These are phyloP conservation scores for Deilephila porcellus DNA, from an alignment of 2,888 invertebrate species.

Conservation along the genomic window DNA sequence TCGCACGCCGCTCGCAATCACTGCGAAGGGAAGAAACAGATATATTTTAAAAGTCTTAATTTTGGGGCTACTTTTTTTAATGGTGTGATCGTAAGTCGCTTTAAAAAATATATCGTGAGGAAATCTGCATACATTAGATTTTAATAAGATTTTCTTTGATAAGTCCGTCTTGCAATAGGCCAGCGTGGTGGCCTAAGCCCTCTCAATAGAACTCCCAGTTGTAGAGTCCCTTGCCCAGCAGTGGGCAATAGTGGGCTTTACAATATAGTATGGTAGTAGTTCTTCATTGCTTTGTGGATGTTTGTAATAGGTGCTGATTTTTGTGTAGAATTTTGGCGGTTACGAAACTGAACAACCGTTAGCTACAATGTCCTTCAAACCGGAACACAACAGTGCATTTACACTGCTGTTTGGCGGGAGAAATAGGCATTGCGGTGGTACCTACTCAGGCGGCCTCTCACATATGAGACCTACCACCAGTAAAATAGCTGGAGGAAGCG, in stretches of 20 bases:
- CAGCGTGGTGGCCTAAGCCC: background rate
- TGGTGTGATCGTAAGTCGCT: background rate
- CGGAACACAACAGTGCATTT: too few relatives aligned
- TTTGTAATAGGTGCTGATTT: too few relatives aligned
- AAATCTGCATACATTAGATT: background rate
- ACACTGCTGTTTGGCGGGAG: too few relatives aligned
- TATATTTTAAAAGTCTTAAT: background rate
- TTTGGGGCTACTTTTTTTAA: background rate
- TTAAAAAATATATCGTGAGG: background rate
- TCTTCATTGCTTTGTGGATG: too few relatives aligned
- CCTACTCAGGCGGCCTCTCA: too few relatives aligned
- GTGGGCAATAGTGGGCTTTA: background rate
- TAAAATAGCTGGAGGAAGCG: too few relatives aligned
- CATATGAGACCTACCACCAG: too few relatives aligned
- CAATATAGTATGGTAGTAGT: background rate
- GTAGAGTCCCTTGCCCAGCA: background rate
- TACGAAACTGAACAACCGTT: too few relatives aligned
- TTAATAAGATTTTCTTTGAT: background rate
- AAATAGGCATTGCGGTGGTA: too few relatives aligned
- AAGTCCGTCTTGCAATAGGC: background rate
- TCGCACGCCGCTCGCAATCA: constrained; percentile 62
- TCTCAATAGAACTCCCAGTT: background rate
- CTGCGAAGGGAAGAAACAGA: constrained; percentile 44
- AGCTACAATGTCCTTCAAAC: too few relatives aligned
- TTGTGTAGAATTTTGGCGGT: too few relatives aligned